phyloP scores from a whole-genome alignment of 2,888 invertebrate species.

The Brachypalpus laphriformis region DNA sequence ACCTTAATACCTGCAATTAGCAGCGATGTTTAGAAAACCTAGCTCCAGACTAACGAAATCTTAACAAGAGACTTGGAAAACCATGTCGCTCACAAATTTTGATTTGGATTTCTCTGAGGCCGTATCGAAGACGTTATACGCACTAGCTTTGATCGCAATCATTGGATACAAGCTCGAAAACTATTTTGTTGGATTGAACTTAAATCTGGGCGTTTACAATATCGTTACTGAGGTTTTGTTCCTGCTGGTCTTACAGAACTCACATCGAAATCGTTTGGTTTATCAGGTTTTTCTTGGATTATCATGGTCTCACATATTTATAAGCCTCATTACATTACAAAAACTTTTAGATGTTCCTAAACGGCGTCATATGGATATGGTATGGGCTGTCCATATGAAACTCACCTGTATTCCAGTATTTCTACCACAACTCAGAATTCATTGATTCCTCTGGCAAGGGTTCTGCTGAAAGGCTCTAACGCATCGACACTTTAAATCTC shows the following conservation, averaged over 20 bases:
- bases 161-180: conserved; percentile 82
- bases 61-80: no score
- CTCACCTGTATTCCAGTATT: conserved; percentile 82
- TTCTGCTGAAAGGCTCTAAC: conserved; percentile 80
- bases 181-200: conserved; percentile 81
- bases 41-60: no score
- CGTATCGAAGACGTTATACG: conserved; percentile 80
- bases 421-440: conserved; percentile 82
- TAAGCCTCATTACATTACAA: conserved; percentile 82
- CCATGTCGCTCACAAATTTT: no score
- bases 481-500: conserved; percentile 81
- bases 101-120: conserved; percentile 81
- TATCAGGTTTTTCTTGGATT: conserved; percentile 81
- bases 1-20: no score
- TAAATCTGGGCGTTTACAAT: conserved; percentile 81
- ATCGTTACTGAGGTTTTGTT: conserved; percentile 81
- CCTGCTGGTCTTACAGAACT: conserved; percentile 80
- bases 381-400: conserved; percentile 82
- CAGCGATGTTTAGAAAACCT: no score
- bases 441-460: conserved; percentile 82
- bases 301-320: conserved; percentile 81
- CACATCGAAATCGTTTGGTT: conserved; percentile 79
- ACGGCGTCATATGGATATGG: conserved; percentile 81
- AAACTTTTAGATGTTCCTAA: conserved; percentile 81
- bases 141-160: conserved; percentile 79